phyloP scores from a whole-genome alignment of 1,140 invertebrate species.

The Himalopsyche phryganea region DNA sequence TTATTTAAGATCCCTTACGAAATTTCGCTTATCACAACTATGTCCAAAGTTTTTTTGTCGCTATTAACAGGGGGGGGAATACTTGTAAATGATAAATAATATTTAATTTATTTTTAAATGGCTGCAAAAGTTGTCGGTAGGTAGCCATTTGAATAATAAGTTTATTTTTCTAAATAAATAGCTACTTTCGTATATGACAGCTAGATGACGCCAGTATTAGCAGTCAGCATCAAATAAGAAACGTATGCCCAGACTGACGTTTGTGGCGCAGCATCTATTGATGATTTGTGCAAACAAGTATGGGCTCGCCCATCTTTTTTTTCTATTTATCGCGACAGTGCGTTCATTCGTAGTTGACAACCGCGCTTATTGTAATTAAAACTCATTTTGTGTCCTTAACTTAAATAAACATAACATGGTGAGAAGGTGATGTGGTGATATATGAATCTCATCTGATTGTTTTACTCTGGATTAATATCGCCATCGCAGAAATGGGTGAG shows the following conservation, averaged over 20 bases:
- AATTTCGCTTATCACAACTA: too few species aligned
- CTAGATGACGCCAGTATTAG: too few species aligned
- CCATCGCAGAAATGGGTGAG: slow-evolving; percentile 14
- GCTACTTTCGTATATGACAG: too few species aligned
- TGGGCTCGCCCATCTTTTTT: slow-evolving; percentile 23
- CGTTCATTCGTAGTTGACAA: slow-evolving; percentile 19
- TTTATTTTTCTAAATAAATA: too few species aligned
- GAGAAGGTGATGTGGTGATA: slow-evolving; percentile 21
- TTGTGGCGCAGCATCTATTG: slow-evolving; percentile 23
- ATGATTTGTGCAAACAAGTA: slow-evolving; percentile 17
- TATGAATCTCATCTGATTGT: slow-evolving; percentile 4
- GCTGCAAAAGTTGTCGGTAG: too few species aligned
- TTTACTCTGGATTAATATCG: not conserved
- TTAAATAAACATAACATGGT: slow-evolving; percentile 16
- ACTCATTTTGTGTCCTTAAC: not conserved
- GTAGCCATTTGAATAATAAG: too few species aligned
- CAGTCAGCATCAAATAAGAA: too few species aligned
- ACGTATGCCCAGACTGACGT: slow-evolving; percentile 15
- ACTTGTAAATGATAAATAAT: too few species aligned
- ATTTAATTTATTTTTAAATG: too few species aligned
- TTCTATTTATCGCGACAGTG: slow-evolving; percentile 20
- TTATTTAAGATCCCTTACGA: too few species aligned
- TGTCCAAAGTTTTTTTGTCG: too few species aligned
- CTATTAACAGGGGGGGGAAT: too few species aligned
- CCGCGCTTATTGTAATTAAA: slow-evolving; percentile 2